Conservation (phyloP, 1,140 invertebrate species). For the Pachypeltis micranthus region DNA sequence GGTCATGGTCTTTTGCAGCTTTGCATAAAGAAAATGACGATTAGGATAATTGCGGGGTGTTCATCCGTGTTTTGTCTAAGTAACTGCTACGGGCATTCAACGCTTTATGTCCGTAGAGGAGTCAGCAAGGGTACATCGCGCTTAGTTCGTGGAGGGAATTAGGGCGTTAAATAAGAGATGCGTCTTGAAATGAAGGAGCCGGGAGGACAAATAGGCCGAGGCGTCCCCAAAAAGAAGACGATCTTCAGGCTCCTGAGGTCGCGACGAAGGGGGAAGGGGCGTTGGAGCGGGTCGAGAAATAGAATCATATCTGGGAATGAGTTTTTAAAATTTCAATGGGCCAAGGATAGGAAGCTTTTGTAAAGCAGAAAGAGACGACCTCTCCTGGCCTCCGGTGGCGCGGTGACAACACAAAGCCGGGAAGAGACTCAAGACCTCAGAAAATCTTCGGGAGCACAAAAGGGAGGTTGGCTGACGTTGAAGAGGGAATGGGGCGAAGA, state of each 20-base stretch:
- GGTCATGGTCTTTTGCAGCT: no score
- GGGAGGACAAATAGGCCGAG: not conserved
- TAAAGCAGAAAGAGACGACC: not conserved
- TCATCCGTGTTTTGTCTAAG: no score
- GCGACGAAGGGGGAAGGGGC: not conserved
- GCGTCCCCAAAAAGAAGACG: not conserved
- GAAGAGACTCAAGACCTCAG: constrained; percentile 2
- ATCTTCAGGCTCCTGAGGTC: no score
- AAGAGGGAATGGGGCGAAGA: not conserved
- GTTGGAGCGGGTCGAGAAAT: no score
- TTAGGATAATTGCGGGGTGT: no score
- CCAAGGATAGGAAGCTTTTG: not conserved
- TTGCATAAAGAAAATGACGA: no score
- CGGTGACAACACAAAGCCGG: not conserved
- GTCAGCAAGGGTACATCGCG: no score
- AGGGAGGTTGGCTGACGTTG: not conserved
- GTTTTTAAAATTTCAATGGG: constrained; percentile 20
- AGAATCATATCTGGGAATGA: constrained; percentile 19
- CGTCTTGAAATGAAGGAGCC: not conserved
- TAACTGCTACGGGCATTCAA: no score
- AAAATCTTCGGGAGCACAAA: constrained; percentile 1
- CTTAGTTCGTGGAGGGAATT: no score
- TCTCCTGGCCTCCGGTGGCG: no score
- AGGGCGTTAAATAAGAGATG: no score
- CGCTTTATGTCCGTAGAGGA: no score